Evolutionary conservation across 1,140 invertebrate species (phyloP), one percentile per base, ranked within the genome.

Genomic region (Sycobia sp.): DNA sequence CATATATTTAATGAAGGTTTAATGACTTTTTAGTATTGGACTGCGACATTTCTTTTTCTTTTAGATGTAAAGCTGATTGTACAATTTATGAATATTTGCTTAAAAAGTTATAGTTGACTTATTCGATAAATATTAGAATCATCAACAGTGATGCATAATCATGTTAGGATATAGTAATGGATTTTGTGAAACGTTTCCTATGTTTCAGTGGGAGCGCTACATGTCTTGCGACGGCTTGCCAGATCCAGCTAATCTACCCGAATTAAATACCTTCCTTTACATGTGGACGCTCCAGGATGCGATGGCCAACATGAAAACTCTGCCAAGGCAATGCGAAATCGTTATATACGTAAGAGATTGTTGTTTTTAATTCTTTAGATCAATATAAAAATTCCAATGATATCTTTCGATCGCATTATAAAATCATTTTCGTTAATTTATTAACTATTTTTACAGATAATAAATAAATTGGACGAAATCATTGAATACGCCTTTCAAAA

Each of bases 181-280:
- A n/a, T n/a, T n/a, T n/a, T n/a, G n/a, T n/a, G n/a, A n/a, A n/a
- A n/a, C n/a, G n/a, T n/a, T n/a, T n/a, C n/a, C n/a, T n/a, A n/a
- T n/a, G n/a, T n/a, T n/a, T 25, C 8, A 89, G 76, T 89, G 88
- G 88, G 62, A 80, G 27, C 81, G 84, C 34, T 88, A 85, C 64
- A 78, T 88, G 73, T 81, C 81, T 9, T 89, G 87, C 68, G 85
- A 87, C 50, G 84, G 86, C 22, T 73, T 89, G n/a, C 88, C 88
- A 0, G 84, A 88, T 73, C 84, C 87, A 0, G 76, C 74, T 3
- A 79, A 80, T 65, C 74, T 84, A 11, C 76, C 81, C 7, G 81
- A 87, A 53, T 78, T 89, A 70, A 86, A 87, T 55, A 86, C 84
- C 1, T 89, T 87, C 61, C 73, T 88, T 7, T 87, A 85, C 68